These are phyloP conservation scores for Hippolais icterina DNA, from an alignment of 2,113 vertebrate species.

Conservation along the genomic window DNA sequence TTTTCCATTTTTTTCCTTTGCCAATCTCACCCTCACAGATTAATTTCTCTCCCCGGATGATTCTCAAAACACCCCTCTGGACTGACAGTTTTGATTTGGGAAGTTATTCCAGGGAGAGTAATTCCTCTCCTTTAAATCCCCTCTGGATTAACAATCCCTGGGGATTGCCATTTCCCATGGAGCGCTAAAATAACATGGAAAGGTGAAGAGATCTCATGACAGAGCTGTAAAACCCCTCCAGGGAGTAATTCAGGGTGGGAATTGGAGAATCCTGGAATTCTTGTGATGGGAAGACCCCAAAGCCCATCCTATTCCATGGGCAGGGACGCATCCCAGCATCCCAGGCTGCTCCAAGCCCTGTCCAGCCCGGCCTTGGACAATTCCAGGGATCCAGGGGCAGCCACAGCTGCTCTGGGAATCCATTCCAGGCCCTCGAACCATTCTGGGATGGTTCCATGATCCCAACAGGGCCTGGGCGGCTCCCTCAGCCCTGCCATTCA, in stretches of 20 bases:
- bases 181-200: background rate
- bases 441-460: background rate
- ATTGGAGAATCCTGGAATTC: background rate
- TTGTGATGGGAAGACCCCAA: background rate
- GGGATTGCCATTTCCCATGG: background rate
- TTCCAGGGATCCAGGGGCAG: too few relatives aligned
- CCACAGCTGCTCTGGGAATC: too few relatives aligned
- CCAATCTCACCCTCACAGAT: background rate
- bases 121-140: background rate
- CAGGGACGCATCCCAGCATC: background rate
- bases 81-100: background rate
- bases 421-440: background rate
- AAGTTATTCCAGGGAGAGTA: background rate
- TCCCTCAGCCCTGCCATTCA: background rate
- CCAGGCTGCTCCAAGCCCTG: background rate
- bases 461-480: background rate
- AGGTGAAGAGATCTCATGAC: background rate
- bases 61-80: background rate
- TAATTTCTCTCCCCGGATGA: background rate
- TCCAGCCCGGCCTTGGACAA: too few relatives aligned
- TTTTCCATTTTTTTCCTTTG: background rate
- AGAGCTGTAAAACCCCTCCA: fast-evolving
- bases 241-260: background rate
- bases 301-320: background rate
- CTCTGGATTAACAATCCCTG: background rate